Evolutionary conservation across 1,140 invertebrate genomes (phyloP), one percentile per base, ranked within the genome.

Genomic region (Delia radicum): DNA sequence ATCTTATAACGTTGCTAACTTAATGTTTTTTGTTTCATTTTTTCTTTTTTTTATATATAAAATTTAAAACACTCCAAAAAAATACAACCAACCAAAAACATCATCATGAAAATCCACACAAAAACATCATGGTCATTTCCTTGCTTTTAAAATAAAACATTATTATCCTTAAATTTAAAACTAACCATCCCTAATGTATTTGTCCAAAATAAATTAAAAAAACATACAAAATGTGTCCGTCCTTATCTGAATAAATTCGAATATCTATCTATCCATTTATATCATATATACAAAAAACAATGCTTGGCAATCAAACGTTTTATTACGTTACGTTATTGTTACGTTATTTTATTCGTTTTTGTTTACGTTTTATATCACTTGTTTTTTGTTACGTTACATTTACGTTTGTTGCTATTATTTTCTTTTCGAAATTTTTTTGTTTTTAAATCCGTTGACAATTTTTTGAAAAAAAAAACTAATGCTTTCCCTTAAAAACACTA

Each of bases 81-180:
- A 82, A 67, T n/a, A 63, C 18, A 29, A 69, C 21, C 65, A 33
- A 69, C 31, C 65, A 33, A 69, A 33, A 21, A 42, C 61, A 80
- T 78, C 73, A 76, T 78, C 75, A 62, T 75, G 24, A 78, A 69
- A 74, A 81, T 29, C 78, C 72, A 80, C 80, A 82, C n/a, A n/a
- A n/a, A n/a, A n/a, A 81, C 83, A 85, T 85, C 81, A 85, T 85
- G 83, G 83, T 81, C 83, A 85, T 85, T 82, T 79, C 83, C 83
- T 74, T 73, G 75, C 83, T 82, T 71, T 81, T 6, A n/a, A 18
- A 55, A 21, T 21, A 55, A 55, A 21, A 55, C 18, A 55, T 55
- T 55, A 67, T 67, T 31, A 67, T 67, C 63, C 63, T 29, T 67
- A 2, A 5, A 42, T n/a, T 67, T 67, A 33, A 31, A 69, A 69